Base-by-base conservation (phyloP, 2,113 vertebrate genomes). In the Lynx canadensis region DNA sequence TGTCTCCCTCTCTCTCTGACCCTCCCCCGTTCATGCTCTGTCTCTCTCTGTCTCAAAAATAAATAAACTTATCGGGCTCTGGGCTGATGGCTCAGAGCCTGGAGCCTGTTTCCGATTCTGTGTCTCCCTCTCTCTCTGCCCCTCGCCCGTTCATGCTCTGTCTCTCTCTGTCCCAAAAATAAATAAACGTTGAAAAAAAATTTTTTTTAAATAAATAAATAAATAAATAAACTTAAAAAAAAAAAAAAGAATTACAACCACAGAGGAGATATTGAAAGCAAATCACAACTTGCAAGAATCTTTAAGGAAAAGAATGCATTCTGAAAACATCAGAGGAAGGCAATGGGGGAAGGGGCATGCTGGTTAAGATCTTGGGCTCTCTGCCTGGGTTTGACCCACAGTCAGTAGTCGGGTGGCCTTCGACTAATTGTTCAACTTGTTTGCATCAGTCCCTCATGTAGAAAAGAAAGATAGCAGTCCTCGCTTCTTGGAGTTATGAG, bases 261-360 rank as follows among this genome's bases (percentile, higher is more conserved):
- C 55, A 86, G 48, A 66, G 16, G 86, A 68, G 12, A 86, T 68
- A 74, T 81, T 81, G 65, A 93, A 95, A 76, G 57, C 48, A 60
- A 86, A 90, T 91, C 52, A 50, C 48, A 93, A 86, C 60, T 91
- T 23, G 18, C 2, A 66, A 80, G 71, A 90, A 90, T 68, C 66
- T 29, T 93, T 31, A 93, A 65, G 45, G n/a, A 95, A 84, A 79
- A 52, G 41, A 94, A 92, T 36, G 65, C 23, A 66, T 74, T 95
- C 87, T 78, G 81, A 45, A 83, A 88, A 69, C 41, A 78, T 33
- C 45, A 55, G n/a, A 95, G 45, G 45, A 80, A 94, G 94, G 68
- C 36, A 66, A 66, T 57, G 65, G 60, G 86, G 41, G 29, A 7
- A 66, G n/a, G 79, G 31, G 33, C 31, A 38, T 27, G 33, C 1